phyloP scores from a whole-genome alignment of 2,113 vertebrate species.

The Spermophilus dauricus region DNA sequence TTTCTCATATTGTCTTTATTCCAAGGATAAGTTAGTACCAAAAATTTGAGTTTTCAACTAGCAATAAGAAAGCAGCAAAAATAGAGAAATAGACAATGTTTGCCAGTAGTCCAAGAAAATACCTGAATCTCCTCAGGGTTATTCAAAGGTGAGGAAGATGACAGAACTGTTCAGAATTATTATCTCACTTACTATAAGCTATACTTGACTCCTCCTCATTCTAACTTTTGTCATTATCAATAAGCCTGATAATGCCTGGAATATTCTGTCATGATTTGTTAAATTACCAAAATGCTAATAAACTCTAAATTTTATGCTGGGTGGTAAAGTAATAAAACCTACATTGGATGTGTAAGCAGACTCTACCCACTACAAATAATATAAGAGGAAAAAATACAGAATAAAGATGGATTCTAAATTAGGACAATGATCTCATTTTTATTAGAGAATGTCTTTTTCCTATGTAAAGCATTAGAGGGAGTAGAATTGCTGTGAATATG shows the following conservation, averaged over 20 bases:
- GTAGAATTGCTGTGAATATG: background rate
- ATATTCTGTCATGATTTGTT: background rate
- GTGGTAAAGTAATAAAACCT: background rate
- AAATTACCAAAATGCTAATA: background rate
- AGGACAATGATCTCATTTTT: background rate
- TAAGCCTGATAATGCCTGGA: background rate
- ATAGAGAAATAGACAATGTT: background rate
- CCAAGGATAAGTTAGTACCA: background rate
- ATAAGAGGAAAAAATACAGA: background rate
- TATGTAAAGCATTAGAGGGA: background rate
- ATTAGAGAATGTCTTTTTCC: background rate
- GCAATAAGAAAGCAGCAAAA: background rate
- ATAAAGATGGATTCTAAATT: background rate
- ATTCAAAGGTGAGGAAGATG: background rate
- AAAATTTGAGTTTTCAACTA: background rate
- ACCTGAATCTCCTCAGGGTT: background rate
- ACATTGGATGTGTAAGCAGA: background rate
- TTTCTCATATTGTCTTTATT: background rate
- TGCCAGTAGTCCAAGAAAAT: background rate
- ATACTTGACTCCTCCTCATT: background rate
- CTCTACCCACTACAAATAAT: background rate
- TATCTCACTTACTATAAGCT: background rate
- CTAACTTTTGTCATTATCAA: background rate
- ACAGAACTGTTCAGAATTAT: background rate
- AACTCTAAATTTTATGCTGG: background rate